Evolutionary conservation across 1,140 invertebrate genomes (phyloP).

Genomic region (Drosophila tristis): DNA sequence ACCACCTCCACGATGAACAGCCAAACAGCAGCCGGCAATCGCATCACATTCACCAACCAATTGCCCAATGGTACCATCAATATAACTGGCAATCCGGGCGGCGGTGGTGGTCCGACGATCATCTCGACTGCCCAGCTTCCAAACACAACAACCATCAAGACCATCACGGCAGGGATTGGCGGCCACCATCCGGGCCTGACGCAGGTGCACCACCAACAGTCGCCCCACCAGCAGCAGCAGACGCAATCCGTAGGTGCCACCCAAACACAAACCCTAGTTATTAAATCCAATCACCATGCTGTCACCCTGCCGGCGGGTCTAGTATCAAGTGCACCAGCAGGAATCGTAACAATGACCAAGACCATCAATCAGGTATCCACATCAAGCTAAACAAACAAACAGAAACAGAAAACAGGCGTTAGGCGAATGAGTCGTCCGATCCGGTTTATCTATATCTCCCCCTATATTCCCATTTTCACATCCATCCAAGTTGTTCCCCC

Average conservation of each 20-base stretch:
- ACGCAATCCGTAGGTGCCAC: conserved; percentile 84
- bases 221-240: conserved; percentile 74
- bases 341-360: conserved; percentile 84
- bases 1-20: conserved; percentile 70
- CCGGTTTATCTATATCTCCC: conserved; percentile 9
- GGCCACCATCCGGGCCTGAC: conserved; percentile 75
- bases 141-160: conserved; percentile 85
- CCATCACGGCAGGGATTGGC: conserved; percentile 81
- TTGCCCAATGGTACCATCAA: conserved; percentile 86
- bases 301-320: conserved; percentile 84
- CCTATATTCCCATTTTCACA: conserved; percentile 5
- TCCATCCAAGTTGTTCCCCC: not conserved
- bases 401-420: conserved; percentile 40
- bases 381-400: conserved; percentile 50
- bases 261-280: conserved; percentile 84
- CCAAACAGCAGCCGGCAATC: conserved; percentile 74
- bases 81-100: conserved; percentile 69
- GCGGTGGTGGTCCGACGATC: conserved; percentile 62
- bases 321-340: conserved; percentile 84
- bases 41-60: conserved; percentile 85
- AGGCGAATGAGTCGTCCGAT: conserved; percentile 40
- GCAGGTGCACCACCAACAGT: conserved; percentile 63
- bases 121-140: conserved; percentile 80
- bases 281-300: conserved; percentile 84
- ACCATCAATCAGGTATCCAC: conserved; percentile 84